Evolutionary conservation across 2,888 invertebrate genomes (phyloP).

Genomic region (Nezara viridula): DNA sequence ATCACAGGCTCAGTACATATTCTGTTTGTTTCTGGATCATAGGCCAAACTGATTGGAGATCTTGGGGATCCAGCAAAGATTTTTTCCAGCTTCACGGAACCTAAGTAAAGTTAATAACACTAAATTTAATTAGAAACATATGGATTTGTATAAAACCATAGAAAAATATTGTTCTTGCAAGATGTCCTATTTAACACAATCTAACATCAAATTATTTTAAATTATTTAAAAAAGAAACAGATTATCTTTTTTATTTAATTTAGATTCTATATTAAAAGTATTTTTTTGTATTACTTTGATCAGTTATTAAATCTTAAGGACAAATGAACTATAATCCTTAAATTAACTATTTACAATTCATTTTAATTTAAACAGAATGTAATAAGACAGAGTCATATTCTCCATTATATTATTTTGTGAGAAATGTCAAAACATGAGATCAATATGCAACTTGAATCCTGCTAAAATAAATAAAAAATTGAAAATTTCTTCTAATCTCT

Average conservation of each 20-base stretch:
- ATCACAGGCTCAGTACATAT: constrained; percentile 63
- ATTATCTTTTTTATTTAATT: no score
- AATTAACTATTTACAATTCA: no score
- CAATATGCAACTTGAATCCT: no score
- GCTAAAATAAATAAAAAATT: no score
- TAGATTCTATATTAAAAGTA: no score
- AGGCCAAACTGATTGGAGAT: constrained; percentile 66
- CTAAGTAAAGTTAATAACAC: constrained; percentile 61
- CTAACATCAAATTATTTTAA: not conserved
- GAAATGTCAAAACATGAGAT: no score
- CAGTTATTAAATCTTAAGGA: no score
- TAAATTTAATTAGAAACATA: constrained; percentile 36
- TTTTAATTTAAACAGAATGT: not conserved
- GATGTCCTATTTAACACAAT: not conserved
- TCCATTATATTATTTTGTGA: not conserved
- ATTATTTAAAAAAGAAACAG: no score
- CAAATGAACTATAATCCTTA: no score
- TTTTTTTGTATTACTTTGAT: no score
- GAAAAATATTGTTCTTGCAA: not conserved
- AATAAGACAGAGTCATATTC: no score
- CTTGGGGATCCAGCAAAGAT: constrained; percentile 66
- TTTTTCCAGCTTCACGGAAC: constrained; percentile 66
- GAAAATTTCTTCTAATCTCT: no score
- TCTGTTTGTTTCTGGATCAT: constrained; percentile 65
- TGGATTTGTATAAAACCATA: not conserved